phyloP scores from a whole-genome alignment of 2,888 invertebrate species.

The Corbicula japonica region DNA sequence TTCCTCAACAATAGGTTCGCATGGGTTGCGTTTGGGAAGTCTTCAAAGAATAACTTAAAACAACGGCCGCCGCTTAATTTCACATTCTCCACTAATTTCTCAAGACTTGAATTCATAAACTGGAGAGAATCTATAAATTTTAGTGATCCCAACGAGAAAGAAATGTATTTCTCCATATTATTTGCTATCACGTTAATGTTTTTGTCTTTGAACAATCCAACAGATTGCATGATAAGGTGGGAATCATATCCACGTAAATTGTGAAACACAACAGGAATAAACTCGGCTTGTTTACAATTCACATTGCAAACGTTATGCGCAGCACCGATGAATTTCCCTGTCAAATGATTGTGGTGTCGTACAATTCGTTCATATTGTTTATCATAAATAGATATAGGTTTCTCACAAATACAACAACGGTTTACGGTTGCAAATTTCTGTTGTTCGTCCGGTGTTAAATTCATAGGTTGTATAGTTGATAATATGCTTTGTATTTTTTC shows the following conservation, averaged over 20 bases:
- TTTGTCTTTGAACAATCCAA: constrained; percentile 38
- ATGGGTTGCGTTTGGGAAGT: constrained; percentile 20
- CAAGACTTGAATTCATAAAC: constrained; percentile 26
- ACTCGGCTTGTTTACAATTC: constrained; percentile 33
- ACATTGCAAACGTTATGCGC: constrained; percentile 55
- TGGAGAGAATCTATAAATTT: constrained; percentile 44
- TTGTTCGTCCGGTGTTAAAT: constrained; percentile 28
- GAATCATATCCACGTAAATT: constrained; percentile 61
- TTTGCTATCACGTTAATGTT: constrained; percentile 23
- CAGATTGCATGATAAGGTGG: constrained; percentile 51
- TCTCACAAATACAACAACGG: constrained; percentile 45
- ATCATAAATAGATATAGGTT: too few species aligned
- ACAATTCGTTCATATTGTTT: constrained; percentile 11
- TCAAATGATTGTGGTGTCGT: constrained; percentile 61
- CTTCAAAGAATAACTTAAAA: constrained; percentile 22
- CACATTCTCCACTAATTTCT: constrained; percentile 26
- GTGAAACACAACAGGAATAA: constrained; percentile 60
- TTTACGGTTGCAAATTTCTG: constrained; percentile 4
- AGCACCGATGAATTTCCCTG: constrained; percentile 57
- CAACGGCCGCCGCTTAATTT: constrained; percentile 8
- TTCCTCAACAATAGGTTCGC: constrained; percentile 61
- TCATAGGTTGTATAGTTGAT: constrained; percentile 35
- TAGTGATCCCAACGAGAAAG: constrained; percentile 33
- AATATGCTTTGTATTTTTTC: constrained; percentile 38
- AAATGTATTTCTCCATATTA: constrained; percentile 34